Evolutionary conservation across 2,888 invertebrate species (phyloP), one percentile per base, ranked within the genome.

Genomic region (Bugula neritina): DNA sequence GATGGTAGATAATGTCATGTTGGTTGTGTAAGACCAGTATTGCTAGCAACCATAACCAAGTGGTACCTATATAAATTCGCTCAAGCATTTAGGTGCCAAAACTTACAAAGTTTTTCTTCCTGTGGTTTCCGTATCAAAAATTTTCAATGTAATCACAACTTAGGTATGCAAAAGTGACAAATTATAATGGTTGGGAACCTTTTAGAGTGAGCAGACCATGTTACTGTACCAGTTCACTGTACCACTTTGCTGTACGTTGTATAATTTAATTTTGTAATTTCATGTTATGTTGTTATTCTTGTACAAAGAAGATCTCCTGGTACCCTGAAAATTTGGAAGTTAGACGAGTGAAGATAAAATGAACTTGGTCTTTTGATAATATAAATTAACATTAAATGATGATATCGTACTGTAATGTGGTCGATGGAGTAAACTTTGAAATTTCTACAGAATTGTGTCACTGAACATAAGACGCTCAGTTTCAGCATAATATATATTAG

Each of bases 71-170:
- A 31, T 63, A 63, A 31, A 63, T 2, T 63, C 63, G 31, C 10
- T 31, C 27, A 31, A 63, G 63, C 63, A 63, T 25, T 31, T 31
- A 63, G 29, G 63, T 63, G 63, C 31, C 63, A 63, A 13, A 13
- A 63, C 5, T 43, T 10, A 43, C 43, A n/a, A n/a, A n/a, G n/a
- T n/a, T n/a, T n/a, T n/a, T n/a, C n/a, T n/a, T n/a, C n/a, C n/a
- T n/a, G n/a, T n/a, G n/a, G n/a, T n/a, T n/a, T n/a, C n/a, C n/a
- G n/a, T n/a, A n/a, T n/a, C n/a, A n/a, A n/a, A n/a, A n/a, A n/a
- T n/a, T n/a, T n/a, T n/a, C n/a, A n/a, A n/a, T n/a, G n/a, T n/a
- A n/a, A n/a, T n/a, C n/a, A n/a, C n/a, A n/a, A n/a, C n/a, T n/a
- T n/a, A n/a, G n/a, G n/a, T n/a, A n/a, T n/a, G n/a, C n/a, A n/a